Evolutionary conservation across 2,888 invertebrate genomes (phyloP), one percentile per base, ranked within the genome.

Genomic region (Ichneumoninae sp.): DNA sequence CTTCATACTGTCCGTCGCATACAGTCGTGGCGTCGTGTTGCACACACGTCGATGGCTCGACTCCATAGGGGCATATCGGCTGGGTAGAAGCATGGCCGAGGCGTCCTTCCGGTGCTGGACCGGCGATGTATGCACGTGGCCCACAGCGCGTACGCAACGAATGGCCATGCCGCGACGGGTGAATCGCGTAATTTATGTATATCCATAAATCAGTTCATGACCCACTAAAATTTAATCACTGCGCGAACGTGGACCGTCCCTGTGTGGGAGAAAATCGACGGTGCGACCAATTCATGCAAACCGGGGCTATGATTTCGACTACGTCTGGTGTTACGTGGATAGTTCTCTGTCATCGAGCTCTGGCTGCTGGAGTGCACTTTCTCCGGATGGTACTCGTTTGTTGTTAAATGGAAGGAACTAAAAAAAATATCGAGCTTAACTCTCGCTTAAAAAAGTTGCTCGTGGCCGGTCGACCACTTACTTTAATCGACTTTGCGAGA

Each of bases 161-260:
- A 81, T 54, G 77, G 26, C 77, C 69, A 70, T 74, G 80, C 65
- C 70, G 36, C 66, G 33, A 69, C 68, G 70, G 36, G 5, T 22
- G 26, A 36, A 47, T 62, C 47, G 22, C 68, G 65, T 74, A 77
- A 81, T 84, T 78, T 47, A 78, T 84, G 72, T 72, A 57, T 57
- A 68, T 68, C 66, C 74, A 68, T 74, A 80, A 72, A 79, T 79
- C 62, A 79, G 70, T 71, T 71, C 70, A 79, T 79, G 50, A 65
- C 62, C 62, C 60, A 36, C 60, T 50, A 19, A 70, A 62, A 71
- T 79, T 79, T 71, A 62, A 79, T 71, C 71, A 54, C n/a, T 16
- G 3, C 8, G 36, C 36, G 54, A 54, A 54, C n/a, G 47, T 50
- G 26, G 16, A 33, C 50, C 19, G 22, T 36, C 40, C n/a, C 30